A percentile compares a stretch with the other conserved stretches of the same genome.
These are phyloP conservation scores for Polydrusus pterygomalis DNA, from an alignment of 2,888 invertebrate species.

Conservation along the genomic window DNA sequence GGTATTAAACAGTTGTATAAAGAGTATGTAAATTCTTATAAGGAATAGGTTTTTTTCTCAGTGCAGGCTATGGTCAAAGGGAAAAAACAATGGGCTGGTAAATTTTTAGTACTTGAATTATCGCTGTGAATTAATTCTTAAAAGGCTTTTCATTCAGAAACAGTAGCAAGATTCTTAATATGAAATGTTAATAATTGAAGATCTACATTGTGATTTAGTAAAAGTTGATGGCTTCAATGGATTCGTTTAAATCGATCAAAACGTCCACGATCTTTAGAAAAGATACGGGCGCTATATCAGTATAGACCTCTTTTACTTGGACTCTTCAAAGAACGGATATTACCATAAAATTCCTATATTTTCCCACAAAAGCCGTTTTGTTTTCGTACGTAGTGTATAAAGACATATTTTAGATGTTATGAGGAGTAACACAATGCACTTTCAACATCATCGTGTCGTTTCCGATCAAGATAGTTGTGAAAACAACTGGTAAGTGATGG, in stretches of 20 bases:
- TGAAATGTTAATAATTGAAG: too few relatives aligned
- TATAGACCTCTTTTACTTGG: constrained; percentile 17
- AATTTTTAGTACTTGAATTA: too few relatives aligned
- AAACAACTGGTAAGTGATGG: constrained; percentile 52
- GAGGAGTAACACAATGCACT: constrained; percentile 53
- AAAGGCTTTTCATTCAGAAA: too few relatives aligned
- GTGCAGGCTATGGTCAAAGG: too few relatives aligned
- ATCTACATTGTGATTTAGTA: too few relatives aligned
- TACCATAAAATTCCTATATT: constrained; percentile 53
- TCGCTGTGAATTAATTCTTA: too few relatives aligned
- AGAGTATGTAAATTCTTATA: too few relatives aligned
- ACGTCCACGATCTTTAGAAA: not conserved
- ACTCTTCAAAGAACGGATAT: constrained; percentile 50
- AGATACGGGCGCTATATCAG: not conserved
- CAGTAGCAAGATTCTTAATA: too few relatives aligned
- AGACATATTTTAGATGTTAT: constrained; percentile 56
- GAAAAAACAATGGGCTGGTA: too few relatives aligned
- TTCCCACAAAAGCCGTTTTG: constrained; percentile 49
- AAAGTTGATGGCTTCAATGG: too few relatives aligned
- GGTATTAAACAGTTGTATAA: too few relatives aligned
- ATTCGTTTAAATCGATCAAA: not conserved
- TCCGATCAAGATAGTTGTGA: constrained; percentile 52
- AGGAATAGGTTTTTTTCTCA: too few relatives aligned
- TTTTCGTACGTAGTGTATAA: constrained; percentile 49
- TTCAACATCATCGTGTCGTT: constrained; percentile 53